A percentile compares a stretch with the other conserved stretches of the same genome.
phyloP scores from a whole-genome alignment of 2,888 invertebrate genomes.

The Homarus gammarus region DNA sequence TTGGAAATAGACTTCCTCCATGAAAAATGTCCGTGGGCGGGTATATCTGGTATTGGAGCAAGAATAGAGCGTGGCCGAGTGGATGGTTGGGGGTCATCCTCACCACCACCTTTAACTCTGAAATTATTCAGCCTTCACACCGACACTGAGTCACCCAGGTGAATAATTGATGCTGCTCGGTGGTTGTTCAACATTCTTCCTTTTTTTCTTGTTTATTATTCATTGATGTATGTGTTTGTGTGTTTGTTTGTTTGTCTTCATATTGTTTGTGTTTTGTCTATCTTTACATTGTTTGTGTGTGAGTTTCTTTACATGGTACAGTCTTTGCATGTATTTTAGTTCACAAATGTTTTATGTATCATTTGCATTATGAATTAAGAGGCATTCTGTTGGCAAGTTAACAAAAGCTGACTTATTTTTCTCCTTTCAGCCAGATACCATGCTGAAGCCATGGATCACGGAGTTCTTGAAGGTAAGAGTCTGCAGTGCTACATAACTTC shows the following conservation, averaged over 20 bases:
- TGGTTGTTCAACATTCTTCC: background rate
- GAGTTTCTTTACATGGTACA: background rate
- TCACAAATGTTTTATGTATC: too few relatives aligned
- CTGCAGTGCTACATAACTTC: background rate
- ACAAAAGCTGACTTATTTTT: constrained; percentile 24
- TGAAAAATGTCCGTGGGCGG: background rate
- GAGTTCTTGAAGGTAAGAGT: constrained; percentile 86
- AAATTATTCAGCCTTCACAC: constrained; percentile 23
- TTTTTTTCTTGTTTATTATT: background rate
- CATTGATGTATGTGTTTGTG: background rate
- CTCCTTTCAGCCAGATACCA: constrained; percentile 86
- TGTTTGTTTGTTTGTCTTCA: too few relatives aligned
- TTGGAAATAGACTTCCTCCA: background rate
- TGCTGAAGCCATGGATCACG: constrained; percentile 91
- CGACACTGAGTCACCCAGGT: constrained; percentile 15
- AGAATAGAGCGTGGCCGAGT: background rate
- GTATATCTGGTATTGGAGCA: background rate
- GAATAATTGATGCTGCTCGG: background rate
- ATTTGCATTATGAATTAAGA: background rate
- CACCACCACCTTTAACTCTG: constrained; percentile 31
- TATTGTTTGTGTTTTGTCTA: too few relatives aligned
- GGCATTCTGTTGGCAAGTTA: background rate
- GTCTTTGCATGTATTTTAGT: background rate
- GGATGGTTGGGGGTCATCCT: constrained; percentile 3
- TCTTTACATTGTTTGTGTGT: background rate